Conservation (phyloP, 2,888 invertebrate genomes). For the Ophion ellenae region DNA sequence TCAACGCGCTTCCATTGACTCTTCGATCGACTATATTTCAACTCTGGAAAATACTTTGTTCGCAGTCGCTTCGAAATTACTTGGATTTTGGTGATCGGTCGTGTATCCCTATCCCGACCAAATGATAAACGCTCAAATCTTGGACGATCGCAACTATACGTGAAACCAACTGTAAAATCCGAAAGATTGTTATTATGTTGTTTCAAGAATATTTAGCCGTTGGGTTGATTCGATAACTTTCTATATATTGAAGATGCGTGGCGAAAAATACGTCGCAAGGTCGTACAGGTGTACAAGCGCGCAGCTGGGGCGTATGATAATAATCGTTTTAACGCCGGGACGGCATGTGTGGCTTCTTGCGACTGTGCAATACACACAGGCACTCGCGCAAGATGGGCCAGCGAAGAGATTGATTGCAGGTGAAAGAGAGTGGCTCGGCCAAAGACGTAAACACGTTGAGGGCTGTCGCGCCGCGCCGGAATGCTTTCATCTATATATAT, state of each 20-base stretch:
- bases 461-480: constrained; percentile 57
- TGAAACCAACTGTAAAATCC: too few species aligned
- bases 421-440: constrained; percentile 34
- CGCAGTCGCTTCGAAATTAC: background rate
- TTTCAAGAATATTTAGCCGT: background rate
- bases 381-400: constrained; percentile 34
- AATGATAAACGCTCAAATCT: too few species aligned
- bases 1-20: too few species aligned
- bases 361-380: background rate
- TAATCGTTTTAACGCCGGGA: constrained; percentile 7
- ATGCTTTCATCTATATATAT: constrained; percentile 51
- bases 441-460: constrained; percentile 61
- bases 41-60: background rate
- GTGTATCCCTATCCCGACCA: too few species aligned
- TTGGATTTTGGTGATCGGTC: too few species aligned
- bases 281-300: constrained; percentile 5
- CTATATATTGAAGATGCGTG: background rate
- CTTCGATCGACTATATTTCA: too few species aligned
- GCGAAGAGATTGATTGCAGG: constrained; percentile 53
- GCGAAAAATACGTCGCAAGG: constrained; percentile 4
- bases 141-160: too few species aligned
- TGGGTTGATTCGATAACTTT: background rate
- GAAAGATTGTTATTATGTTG: background rate
- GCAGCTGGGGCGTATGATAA: constrained; percentile 16
- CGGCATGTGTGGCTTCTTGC: constrained; percentile 7